Conservation (phyloP, 2,888 invertebrate genomes). For the Glyphotaelius pellucidus region DNA sequence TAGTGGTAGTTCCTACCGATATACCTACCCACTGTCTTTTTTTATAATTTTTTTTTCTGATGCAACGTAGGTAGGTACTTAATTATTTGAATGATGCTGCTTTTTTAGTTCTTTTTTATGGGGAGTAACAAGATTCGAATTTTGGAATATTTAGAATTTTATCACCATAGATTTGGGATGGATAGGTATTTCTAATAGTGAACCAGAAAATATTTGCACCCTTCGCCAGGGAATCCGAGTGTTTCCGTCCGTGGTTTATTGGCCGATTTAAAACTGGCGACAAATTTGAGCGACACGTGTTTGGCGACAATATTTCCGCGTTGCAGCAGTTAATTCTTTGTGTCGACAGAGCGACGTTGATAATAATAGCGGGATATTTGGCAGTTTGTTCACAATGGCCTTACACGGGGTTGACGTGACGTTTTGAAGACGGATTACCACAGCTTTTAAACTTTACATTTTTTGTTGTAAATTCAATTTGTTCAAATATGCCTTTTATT, state of each 20-base stretch:
- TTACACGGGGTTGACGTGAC: not conserved
- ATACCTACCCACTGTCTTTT: not conserved
- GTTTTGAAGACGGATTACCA: conserved; percentile 18
- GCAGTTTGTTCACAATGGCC: conserved; percentile 37
- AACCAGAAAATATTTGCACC: not conserved
- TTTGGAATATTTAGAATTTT: too few relatives aligned
- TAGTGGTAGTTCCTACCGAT: not conserved
- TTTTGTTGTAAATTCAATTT: not conserved
- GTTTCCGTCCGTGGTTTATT: not conserved
- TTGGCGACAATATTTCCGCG: conserved; percentile 20
- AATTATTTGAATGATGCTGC: not conserved
- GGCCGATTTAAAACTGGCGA: conserved; percentile 19
- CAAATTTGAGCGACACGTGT: conserved; percentile 32
- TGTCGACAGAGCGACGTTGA: conserved; percentile 6
- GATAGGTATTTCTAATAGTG: not conserved
- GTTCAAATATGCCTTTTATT: not conserved
- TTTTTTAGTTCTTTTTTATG: not conserved
- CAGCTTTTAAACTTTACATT: not conserved
- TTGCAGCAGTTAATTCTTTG: conserved; percentile 15
- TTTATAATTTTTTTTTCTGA: not conserved
- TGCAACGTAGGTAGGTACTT: not conserved
- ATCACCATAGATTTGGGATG: not conserved
- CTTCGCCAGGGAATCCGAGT: not conserved
- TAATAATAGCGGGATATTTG: conserved; percentile 19
- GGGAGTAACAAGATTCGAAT: not conserved